Conservation (phyloP, 2,888 invertebrate species). For the Neoascia interrupta region DNA sequence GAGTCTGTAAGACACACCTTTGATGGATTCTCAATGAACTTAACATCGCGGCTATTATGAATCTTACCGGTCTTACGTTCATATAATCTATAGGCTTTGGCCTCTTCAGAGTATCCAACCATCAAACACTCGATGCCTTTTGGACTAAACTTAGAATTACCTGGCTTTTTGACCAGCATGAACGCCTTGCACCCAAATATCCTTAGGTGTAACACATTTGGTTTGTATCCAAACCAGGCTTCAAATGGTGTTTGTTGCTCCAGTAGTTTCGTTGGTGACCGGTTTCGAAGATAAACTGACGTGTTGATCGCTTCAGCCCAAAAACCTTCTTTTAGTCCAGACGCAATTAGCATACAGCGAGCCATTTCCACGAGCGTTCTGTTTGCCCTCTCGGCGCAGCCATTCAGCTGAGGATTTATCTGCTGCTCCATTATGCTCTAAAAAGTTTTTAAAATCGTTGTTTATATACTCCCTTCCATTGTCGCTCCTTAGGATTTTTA, state of each 20-base stretch:
- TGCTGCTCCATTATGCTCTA: constrained; percentile 48
- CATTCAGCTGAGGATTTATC: constrained; percentile 71
- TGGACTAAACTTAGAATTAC: constrained; percentile 30
- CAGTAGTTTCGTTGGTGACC: constrained; percentile 29
- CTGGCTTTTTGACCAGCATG: constrained; percentile 17
- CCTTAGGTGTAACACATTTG: constrained; percentile 24
- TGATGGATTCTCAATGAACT: constrained; percentile 29
- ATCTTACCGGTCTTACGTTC: constrained; percentile 3
- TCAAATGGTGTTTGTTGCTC: constrained; percentile 34
- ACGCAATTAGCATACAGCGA: constrained; percentile 65
- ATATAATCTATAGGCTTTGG: constrained; percentile 34
- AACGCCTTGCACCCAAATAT: constrained; percentile 40
- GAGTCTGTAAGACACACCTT: not conserved
- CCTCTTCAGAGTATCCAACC: constrained; percentile 18
- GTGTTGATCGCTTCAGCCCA: constrained; percentile 58
- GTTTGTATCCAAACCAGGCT: constrained; percentile 37
- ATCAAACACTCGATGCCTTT: constrained; percentile 42
- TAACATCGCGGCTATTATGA: constrained; percentile 18
- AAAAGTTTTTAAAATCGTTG: too few relatives aligned
- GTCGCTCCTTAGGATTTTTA: constrained; percentile 29
- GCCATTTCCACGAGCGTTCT: constrained; percentile 66
- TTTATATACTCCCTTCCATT: too few relatives aligned
- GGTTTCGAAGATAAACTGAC: constrained; percentile 41
- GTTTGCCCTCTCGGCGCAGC: constrained; percentile 69
- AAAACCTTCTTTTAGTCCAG: constrained; percentile 32